Percentiles rank a stretch among this genome's conserved stretches.
Evolutionary conservation across 2,113 vertebrate genomes (phyloP).

Genomic region (Drymodes brunneopygia): DNA sequence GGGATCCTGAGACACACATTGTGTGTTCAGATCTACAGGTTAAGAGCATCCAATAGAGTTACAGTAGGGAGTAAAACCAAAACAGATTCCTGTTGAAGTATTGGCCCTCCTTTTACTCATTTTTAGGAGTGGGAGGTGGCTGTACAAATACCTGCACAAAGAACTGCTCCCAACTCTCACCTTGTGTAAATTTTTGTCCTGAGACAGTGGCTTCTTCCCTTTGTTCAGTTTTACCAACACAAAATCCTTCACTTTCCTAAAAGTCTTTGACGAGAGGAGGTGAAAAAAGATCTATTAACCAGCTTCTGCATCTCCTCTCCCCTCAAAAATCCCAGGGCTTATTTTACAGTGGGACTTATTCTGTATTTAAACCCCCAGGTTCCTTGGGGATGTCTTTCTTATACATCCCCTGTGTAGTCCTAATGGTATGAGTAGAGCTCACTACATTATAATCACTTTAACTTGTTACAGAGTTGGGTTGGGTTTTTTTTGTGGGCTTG

Average conservation of each 20-base stretch:
- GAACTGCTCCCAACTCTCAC: neutral
- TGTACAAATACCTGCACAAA: neutral
- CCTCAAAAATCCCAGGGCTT: neutral
- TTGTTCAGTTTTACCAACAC: neutral
- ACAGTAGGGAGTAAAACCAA: neutral
- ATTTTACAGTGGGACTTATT: neutral
- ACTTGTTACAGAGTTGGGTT: neutral
- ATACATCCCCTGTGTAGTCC: neutral
- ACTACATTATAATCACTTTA: accelerated
- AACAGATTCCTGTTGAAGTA: neutral
- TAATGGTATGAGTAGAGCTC: neutral
- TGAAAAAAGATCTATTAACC: neutral
- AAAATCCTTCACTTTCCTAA: neutral
- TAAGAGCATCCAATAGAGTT: neutral
- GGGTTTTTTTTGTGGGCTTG: neutral
- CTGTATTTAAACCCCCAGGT: neutral
- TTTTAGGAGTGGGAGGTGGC: neutral
- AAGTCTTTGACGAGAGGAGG: neutral
- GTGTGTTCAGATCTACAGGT: neutral
- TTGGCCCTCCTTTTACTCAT: neutral
- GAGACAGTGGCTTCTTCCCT: neutral
- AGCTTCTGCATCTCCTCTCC: neutral
- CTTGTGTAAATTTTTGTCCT: neutral
- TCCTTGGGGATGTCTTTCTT: neutral
- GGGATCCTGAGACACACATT: neutral